phyloP scores from a whole-genome alignment of 2,113 vertebrate species.

The Oncorhynchus nerka region DNA sequence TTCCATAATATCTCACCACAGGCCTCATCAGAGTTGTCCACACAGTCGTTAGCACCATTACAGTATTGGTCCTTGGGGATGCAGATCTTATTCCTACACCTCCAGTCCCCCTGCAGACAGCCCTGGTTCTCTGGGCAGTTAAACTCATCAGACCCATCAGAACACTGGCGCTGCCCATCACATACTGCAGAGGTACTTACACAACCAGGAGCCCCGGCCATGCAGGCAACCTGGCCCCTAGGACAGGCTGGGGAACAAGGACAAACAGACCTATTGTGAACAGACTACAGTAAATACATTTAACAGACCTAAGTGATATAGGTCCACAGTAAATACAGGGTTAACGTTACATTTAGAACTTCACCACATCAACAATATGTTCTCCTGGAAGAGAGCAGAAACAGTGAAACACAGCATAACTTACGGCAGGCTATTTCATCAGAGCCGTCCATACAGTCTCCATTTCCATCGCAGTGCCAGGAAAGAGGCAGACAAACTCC shows the following conservation, averaged over 20 bases:
- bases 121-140: constrained; percentile 63
- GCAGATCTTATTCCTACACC: constrained; percentile 78
- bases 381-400: background rate
- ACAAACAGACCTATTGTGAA: background rate
- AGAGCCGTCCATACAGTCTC: constrained; percentile 87
- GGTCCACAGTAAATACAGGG: background rate
- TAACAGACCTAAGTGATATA: background rate
- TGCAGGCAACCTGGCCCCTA: constrained; percentile 72
- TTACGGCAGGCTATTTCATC: constrained; percentile 86
- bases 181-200: constrained; percentile 73
- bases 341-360: too few species aligned
- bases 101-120: constrained; percentile 82
- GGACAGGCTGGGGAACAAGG: constrained; percentile 62
- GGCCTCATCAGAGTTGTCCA: constrained; percentile 70
- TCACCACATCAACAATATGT: background rate
- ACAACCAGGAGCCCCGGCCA: constrained; percentile 68
- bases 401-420: background rate
- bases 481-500: constrained; percentile 75
- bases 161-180: constrained; percentile 73
- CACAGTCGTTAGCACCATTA: constrained; percentile 67
- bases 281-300: background rate
- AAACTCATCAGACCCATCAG: constrained; percentile 75
- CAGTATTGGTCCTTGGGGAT: constrained; percentile 60
- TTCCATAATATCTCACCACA: constrained; percentile 65
- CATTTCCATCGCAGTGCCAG: constrained; percentile 81